Evolutionary conservation across 1,140 invertebrate species (phyloP).

Genomic region (Pteromalus puparum): DNA sequence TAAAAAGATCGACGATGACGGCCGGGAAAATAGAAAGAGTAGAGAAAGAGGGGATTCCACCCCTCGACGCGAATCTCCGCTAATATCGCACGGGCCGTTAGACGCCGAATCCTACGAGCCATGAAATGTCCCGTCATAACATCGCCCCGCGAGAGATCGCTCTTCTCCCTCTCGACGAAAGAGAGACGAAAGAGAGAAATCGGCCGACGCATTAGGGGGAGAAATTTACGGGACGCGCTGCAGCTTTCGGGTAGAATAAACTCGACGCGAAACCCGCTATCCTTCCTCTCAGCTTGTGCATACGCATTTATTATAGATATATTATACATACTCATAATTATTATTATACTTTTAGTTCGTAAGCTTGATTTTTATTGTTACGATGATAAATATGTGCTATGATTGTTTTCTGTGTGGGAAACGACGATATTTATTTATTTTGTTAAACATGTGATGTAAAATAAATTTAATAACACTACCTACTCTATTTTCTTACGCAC

Average conservation of each 20-base stretch:
- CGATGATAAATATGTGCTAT: not conserved
- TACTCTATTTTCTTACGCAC: slow-evolving; percentile 45
- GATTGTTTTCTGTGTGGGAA: not conserved
- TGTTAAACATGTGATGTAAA: slow-evolving; percentile 46
- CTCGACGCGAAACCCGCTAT: slow-evolving; percentile 17
- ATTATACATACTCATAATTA: not conserved
- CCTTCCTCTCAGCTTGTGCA: slow-evolving; percentile 6
- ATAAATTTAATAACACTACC: slow-evolving; percentile 44
- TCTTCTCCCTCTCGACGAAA: not conserved
- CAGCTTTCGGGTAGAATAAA: slow-evolving; percentile 3
- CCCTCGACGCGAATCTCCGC: slow-evolving; percentile 56
- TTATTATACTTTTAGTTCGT: slow-evolving; percentile 16
- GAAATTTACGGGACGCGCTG: not conserved
- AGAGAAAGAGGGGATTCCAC: slow-evolving; percentile 46
- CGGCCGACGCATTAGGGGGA: slow-evolving; percentile 8
- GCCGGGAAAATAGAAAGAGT: slow-evolving; percentile 51
- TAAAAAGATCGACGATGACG: slow-evolving; percentile 46
- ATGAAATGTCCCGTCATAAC: slow-evolving; percentile 74
- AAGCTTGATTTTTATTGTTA: slow-evolving; percentile 13
- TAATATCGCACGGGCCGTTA: slow-evolving; percentile 72
- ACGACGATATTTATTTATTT: slow-evolving; percentile 50
- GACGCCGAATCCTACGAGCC: slow-evolving; percentile 67
- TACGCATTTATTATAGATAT: not conserved
- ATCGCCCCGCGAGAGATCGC: slow-evolving; percentile 46
- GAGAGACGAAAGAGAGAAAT: slow-evolving; percentile 19